Evolutionary conservation across 2,797 vertebrate genomes (phyloP), one percentile per base, ranked within the genome.

Genomic region (Heterohyrax brucei): DNA sequence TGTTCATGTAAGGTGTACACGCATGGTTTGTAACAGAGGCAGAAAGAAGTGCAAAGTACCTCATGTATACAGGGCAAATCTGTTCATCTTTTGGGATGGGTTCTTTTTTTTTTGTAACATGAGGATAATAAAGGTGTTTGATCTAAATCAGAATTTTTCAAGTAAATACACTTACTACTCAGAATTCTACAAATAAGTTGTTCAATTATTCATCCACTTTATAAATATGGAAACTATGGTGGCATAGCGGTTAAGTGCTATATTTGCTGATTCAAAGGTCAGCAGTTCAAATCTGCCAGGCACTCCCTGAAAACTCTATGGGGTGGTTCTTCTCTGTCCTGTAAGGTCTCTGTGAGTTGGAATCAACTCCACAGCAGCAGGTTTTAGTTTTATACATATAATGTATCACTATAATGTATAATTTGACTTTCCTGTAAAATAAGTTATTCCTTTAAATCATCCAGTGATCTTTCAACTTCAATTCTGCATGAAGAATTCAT

Each of bases 151-250:
- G 50, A 80, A 30, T 75, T 73, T 75, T 75, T 44, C 44, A 75
- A 13, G 10, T n/a, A 72, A 89, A 66, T 70, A 50, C 5, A 73
- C 14, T 75, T 78, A 26, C 48, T 62, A 61, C 13, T 80, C 77
- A 82, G n/a, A 89, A 50, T 76, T 59, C 78, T 73, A 90, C n/a
- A 79, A 88, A 33, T 68, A 75, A 75, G 66, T 87, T 30, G 8
- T 9, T 86, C 24, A 61, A 50, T 83, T 82, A 44, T 64, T 62
- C 66, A 95, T 78, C 21, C 21, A 22, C 46, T 64, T 81, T 8
- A 30, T 28, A 85, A 88, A 4, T 24, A 44, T 39, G 39, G 39
- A 39, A 39, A 39, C 39, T 39, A 39, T 39, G 39, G 39, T 39
- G 39, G 39, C 39, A 39, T 39, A 39, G 39, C 39, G 39, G 39